Conservation (phyloP, 2,113 vertebrate genomes). For the Canis aureus region DNA sequence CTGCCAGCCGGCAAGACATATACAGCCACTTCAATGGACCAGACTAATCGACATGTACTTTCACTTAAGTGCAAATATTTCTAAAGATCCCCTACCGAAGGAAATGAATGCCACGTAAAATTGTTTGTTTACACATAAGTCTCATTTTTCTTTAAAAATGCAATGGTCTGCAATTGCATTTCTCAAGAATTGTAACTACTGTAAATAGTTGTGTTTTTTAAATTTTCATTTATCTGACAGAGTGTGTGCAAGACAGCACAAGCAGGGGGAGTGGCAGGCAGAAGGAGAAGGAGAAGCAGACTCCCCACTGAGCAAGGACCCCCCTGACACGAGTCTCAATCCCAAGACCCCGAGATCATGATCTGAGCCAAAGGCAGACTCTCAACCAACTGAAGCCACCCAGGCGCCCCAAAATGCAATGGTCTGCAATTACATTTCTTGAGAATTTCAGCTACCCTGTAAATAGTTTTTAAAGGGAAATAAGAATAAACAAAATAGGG, state of each 20-base stretch:
- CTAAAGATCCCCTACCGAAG: neutral
- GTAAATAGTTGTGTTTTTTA: neutral
- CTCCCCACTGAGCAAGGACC: too few relatives aligned
- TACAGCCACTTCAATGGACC: neutral
- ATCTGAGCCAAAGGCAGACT: too few relatives aligned
- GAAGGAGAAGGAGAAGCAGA: too few relatives aligned
- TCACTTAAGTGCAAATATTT: slow-evolving; percentile 19
- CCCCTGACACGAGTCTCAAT: too few relatives aligned
- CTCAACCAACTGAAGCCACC: too few relatives aligned
- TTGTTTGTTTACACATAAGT: slow-evolving; percentile 2
- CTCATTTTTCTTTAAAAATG: slow-evolving; percentile 27
- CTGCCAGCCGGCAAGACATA: neutral
- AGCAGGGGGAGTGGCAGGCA: too few relatives aligned
- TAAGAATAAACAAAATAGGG: slow-evolving; percentile 31
- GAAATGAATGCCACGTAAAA: slow-evolving; percentile 1
- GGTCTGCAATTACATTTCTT: neutral
- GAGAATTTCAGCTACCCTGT: slow-evolving; percentile 7
- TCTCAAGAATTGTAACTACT: slow-evolving; percentile 33
- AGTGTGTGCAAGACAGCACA: too few relatives aligned
- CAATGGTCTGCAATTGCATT: neutral
- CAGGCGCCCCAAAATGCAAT: neutral
- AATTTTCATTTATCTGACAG: too few relatives aligned
- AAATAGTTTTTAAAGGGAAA: slow-evolving; percentile 45
- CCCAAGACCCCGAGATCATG: too few relatives aligned
- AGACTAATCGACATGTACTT: neutral